These are phyloP conservation scores for Stenichneumon culpator DNA, from an alignment of 2,888 invertebrate genomes.

Conservation along the genomic window DNA sequence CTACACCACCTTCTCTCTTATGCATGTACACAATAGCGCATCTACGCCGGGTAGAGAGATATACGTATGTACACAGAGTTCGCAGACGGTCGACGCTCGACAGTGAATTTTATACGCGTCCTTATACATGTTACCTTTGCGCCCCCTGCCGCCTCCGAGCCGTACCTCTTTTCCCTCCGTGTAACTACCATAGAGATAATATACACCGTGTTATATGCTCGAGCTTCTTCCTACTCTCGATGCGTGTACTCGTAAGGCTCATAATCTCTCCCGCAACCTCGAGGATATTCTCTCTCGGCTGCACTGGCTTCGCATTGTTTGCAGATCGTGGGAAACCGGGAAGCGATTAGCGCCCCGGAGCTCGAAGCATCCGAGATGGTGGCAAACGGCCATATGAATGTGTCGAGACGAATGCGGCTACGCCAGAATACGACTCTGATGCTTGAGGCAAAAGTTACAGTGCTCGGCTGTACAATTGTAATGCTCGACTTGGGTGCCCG, in stretches of 20 bases:
- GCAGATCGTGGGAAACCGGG: conserved; percentile 82
- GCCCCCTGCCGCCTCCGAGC: conserved; percentile 26
- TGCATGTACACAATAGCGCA: not conserved
- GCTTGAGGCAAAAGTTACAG: not conserved
- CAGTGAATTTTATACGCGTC: conserved; percentile 53
- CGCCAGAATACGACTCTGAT: not conserved
- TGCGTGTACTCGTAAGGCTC: conserved; percentile 46
- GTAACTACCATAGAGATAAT: conserved; percentile 40
- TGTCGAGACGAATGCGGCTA: conserved; percentile 3
- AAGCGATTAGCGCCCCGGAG: conserved; percentile 76
- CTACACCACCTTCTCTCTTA: not conserved
- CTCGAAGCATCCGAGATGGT: conserved; percentile 27
- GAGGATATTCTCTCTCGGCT: conserved; percentile 44
- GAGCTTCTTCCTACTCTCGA: conserved; percentile 36
- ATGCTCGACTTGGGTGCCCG: not conserved
- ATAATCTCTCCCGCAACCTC: conserved; percentile 48
- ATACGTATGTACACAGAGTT: conserved; percentile 32
- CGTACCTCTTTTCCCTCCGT: conserved; percentile 16
- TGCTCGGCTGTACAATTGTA: conserved; percentile 1
- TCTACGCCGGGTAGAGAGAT: not conserved
- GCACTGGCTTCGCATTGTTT: conserved; percentile 78
- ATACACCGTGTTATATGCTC: not conserved
- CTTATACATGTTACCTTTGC: conserved; percentile 36
- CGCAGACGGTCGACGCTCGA: conserved; percentile 17
- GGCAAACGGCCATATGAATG: conserved; percentile 31